Evolutionary conservation across 2,113 vertebrate species (phyloP).

Genomic region (Verasper variegatus): DNA sequence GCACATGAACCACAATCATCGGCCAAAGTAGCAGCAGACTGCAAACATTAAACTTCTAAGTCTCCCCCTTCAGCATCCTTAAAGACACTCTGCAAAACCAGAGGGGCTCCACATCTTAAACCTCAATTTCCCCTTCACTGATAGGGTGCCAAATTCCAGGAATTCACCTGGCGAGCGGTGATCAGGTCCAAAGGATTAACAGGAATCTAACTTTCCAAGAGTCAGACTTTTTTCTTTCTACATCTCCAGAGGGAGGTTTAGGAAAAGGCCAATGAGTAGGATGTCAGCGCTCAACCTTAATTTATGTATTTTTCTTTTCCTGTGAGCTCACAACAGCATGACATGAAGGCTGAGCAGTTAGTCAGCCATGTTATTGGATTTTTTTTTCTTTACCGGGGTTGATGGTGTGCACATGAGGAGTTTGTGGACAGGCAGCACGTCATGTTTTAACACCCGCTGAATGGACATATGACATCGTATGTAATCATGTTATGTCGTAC

Average conservation of each 20-base stretch:
- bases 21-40: neutral
- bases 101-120: slow-evolving; percentile 59
- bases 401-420: slow-evolving; percentile 44
- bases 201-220: slow-evolving; percentile 62
- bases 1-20: neutral
- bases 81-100: slow-evolving; percentile 49
- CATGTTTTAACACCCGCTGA: slow-evolving; percentile 43
- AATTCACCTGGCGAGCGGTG: slow-evolving; percentile 68
- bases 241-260: slow-evolving; percentile 56
- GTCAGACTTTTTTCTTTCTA: slow-evolving; percentile 25
- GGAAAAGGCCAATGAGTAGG: slow-evolving; percentile 58
- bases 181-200: slow-evolving; percentile 70
- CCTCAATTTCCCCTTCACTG: slow-evolving; percentile 62
- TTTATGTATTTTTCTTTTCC: slow-evolving; percentile 76
- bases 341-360: slow-evolving; percentile 75
- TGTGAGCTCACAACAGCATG: slow-evolving; percentile 72
- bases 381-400: slow-evolving; percentile 40
- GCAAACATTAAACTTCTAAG: slow-evolving; percentile 47
- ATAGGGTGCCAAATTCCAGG: slow-evolving; percentile 57
- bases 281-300: slow-evolving; percentile 73
- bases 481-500: slow-evolving; percentile 59
- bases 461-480: slow-evolving; percentile 43
- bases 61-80: slow-evolving; percentile 36
- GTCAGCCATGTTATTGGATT: slow-evolving; percentile 83
- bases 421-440: slow-evolving; percentile 48